phyloP scores from a whole-genome alignment of 2,888 invertebrate species.

The Eupithecia insigniata region DNA sequence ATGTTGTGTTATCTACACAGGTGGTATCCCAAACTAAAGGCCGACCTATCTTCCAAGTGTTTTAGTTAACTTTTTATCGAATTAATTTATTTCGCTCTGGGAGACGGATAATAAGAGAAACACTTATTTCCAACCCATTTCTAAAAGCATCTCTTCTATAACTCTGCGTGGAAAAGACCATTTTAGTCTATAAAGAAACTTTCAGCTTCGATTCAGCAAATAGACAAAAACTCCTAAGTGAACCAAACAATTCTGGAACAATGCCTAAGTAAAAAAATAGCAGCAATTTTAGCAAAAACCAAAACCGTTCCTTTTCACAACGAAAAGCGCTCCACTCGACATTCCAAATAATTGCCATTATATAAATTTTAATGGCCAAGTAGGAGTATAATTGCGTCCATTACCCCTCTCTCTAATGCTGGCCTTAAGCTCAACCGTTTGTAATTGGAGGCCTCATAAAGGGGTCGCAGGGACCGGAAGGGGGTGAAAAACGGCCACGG shows the following conservation, averaged over 20 bases:
- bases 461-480: constrained; percentile 77
- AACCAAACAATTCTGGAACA: constrained; percentile 25
- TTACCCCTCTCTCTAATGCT: constrained; percentile 69
- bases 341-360: constrained; percentile 52
- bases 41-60: too few species aligned
- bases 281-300: constrained; percentile 31
- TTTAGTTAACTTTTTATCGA: neutral
- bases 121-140: neutral
- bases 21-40: too few species aligned
- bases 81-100: neutral
- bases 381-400: constrained; percentile 62
- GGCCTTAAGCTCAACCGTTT: constrained; percentile 79
- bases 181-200: neutral
- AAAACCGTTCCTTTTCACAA: constrained; percentile 38
- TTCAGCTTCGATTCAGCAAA: neutral
- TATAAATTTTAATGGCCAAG: constrained; percentile 53
- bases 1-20: too few species aligned
- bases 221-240: constrained; percentile 19
- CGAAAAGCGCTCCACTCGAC: constrained; percentile 45
- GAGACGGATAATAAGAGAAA: neutral
- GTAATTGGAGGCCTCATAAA: constrained; percentile 82
- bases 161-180: neutral
- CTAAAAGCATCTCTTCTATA: neutral
- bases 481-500: constrained; percentile 67
- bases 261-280: constrained; percentile 35